Evolutionary conservation across 2,888 invertebrate genomes (phyloP).

Genomic region (Tipula helvola): DNA sequence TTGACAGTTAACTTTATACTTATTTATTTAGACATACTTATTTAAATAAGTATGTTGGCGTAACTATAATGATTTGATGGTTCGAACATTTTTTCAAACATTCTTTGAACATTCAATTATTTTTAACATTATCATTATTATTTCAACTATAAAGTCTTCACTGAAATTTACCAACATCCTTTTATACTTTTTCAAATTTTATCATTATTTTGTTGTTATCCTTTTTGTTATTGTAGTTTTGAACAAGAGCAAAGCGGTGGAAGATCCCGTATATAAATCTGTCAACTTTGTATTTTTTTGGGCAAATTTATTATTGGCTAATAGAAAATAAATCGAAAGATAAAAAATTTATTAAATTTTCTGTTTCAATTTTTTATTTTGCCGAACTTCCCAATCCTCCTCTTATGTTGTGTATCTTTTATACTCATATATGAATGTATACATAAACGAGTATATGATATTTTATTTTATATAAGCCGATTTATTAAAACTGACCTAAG

Average conservation of each 20-base stretch:
- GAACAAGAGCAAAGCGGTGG: not conserved
- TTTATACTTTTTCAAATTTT: not conserved
- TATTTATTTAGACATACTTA: too few species aligned
- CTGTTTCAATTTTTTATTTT: not conserved
- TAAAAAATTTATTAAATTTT: constrained; percentile 18
- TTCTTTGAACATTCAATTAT: too few species aligned
- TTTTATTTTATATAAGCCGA: constrained; percentile 9
- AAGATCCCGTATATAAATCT: not conserved
- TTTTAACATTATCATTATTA: too few species aligned
- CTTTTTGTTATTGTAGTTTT: not conserved
- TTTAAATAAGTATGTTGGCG: too few species aligned
- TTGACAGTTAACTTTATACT: too few species aligned
- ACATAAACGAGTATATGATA: not conserved
- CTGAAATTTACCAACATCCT: not conserved
- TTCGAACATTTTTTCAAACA: too few species aligned
- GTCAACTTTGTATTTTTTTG: constrained; percentile 1
- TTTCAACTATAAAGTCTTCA: not conserved
- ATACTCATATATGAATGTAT: not conserved
- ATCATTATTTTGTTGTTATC: not conserved
- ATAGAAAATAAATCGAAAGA: constrained; percentile 20
- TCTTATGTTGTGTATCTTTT: not conserved
- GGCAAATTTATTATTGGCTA: constrained; percentile 13
- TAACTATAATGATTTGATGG: too few species aligned
- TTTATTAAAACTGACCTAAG: constrained; percentile 10
- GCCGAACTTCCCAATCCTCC: not conserved